Percentiles rank a stretch among this genome's conserved stretches.
These are phyloP conservation scores for Pangasianodon hypophthalmus DNA, from an alignment of 2,113 vertebrate genomes.

Conservation along the genomic window DNA sequence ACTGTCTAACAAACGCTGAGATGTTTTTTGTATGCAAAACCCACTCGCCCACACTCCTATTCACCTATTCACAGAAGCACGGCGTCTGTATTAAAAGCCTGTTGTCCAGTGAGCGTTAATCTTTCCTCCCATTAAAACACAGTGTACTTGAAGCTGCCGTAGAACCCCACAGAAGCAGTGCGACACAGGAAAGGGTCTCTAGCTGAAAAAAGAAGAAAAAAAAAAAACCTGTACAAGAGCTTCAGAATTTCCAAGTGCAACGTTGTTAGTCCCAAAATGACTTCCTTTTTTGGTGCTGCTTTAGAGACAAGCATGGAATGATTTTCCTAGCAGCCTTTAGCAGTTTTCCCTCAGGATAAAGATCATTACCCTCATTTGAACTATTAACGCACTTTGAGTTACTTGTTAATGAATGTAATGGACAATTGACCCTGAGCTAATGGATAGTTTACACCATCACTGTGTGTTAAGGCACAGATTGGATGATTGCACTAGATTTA, in stretches of 20 bases:
- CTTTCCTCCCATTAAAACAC: background rate
- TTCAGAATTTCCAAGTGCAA: background rate
- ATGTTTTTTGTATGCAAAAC: background rate
- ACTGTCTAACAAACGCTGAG: background rate
- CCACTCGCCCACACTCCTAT: background rate
- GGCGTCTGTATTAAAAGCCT: background rate
- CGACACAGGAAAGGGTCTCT: background rate
- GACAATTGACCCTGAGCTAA: background rate
- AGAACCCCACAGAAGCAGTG: background rate
- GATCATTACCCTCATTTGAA: background rate
- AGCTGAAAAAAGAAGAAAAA: background rate
- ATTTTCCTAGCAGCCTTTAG: background rate
- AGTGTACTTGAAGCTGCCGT: background rate
- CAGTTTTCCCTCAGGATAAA: background rate
- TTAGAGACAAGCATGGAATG: background rate
- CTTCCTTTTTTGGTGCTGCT: background rate
- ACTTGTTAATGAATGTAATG: slow-evolving; percentile 5
- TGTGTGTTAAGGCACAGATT: background rate
- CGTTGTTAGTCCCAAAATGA: background rate
- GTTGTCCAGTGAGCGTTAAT: background rate
- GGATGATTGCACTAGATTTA: background rate
- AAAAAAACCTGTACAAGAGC: background rate
- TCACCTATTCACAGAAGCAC: background rate
- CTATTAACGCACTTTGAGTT: slow-evolving; percentile 2
- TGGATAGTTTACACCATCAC: background rate